Conservation (phyloP, 2,113 vertebrate species). For the Apteryx mantelli region DNA sequence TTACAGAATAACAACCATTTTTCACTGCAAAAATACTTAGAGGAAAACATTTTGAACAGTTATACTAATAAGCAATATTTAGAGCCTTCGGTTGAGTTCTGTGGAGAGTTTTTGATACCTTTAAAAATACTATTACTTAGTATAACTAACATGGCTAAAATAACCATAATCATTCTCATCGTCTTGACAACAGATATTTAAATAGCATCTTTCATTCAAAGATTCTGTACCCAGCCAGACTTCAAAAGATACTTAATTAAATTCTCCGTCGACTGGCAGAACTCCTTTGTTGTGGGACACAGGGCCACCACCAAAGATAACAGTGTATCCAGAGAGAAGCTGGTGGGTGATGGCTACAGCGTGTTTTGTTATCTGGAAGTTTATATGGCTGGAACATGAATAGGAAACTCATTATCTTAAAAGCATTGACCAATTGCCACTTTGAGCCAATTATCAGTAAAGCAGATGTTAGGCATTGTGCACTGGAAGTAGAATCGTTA, state of each 20-base stretch:
- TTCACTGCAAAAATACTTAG: neutral
- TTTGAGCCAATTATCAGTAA: neutral
- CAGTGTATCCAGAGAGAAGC: neutral
- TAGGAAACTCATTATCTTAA: constrained; percentile 18
- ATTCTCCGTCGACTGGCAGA: neutral
- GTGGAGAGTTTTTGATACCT: neutral
- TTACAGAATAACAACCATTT: neutral
- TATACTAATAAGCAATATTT: neutral
- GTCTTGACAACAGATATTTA: neutral
- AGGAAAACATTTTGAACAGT: neutral
- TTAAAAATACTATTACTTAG: neutral
- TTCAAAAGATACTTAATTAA: neutral
- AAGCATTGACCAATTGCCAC: neutral
- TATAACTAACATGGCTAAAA: neutral
- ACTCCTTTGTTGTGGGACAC: neutral
- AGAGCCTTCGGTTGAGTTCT: neutral
- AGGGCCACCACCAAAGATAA: neutral
- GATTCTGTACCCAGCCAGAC: neutral
- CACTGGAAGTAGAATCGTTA: neutral
- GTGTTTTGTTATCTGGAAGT: neutral
- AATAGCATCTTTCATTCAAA: neutral
- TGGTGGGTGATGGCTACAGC: rapidly evolving
- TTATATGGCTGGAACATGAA: neutral
- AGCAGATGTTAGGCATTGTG: neutral
- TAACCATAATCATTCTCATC: neutral